phyloP scores from a whole-genome alignment of 2,113 vertebrate genomes.

The Athene noctua region DNA sequence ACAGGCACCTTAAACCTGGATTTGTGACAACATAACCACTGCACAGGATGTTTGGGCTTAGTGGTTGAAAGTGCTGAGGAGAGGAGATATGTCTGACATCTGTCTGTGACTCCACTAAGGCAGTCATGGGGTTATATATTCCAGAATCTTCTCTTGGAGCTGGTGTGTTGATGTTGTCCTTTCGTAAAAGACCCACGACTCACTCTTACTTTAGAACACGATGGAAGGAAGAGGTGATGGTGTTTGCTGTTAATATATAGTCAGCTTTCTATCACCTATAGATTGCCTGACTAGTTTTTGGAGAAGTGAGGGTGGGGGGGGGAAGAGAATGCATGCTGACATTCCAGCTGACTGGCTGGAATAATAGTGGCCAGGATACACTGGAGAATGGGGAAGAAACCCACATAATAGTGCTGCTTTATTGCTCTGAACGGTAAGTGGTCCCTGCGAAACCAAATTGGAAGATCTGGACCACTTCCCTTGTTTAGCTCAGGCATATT shows the following conservation, averaged over 20 bases:
- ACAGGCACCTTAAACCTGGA: not conserved
- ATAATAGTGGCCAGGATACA: not conserved
- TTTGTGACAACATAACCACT: not conserved
- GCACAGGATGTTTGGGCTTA: not conserved
- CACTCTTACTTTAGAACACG: not conserved
- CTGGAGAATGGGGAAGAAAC: not conserved
- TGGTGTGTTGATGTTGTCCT: not conserved
- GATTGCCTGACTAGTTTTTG: not conserved
- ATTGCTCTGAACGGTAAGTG: not conserved
- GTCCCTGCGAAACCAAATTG: not conserved
- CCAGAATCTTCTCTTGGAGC: not conserved
- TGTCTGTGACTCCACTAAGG: not conserved
- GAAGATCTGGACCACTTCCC: not conserved
- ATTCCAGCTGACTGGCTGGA: not conserved
- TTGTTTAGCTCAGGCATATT: not conserved
- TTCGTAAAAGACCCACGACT: not conserved
- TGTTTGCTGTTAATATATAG: not conserved
- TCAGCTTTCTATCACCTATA: not conserved
- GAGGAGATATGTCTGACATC: not conserved
- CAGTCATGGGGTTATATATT: not conserved
- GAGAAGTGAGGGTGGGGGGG: not conserved
- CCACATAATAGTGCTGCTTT: not conserved
- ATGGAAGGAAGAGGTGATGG: not conserved
- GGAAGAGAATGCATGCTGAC: not conserved
- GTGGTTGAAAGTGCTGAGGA: not conserved